These are phyloP conservation scores for Potorous gilbertii DNA, from an alignment of 2,797 vertebrate genomes.

Conservation along the genomic window DNA sequence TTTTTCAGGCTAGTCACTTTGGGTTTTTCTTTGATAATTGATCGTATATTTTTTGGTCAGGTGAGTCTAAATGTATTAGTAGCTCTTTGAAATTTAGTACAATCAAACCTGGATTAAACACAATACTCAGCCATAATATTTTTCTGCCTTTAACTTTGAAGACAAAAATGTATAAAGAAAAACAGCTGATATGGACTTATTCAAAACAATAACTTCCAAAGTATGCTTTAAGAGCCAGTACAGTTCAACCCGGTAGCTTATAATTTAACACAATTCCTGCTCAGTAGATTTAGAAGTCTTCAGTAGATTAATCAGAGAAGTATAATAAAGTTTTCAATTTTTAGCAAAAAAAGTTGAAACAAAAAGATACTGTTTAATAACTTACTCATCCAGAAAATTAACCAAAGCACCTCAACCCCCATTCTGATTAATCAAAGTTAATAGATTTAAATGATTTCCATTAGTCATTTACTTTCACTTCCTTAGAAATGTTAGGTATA, in stretches of 20 bases:
- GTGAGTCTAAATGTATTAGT: slow-evolving; percentile 84
- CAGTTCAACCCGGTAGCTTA: neutral
- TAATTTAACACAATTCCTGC: slow-evolving; percentile 22
- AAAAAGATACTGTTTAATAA: neutral
- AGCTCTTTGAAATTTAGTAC: slow-evolving; percentile 42
- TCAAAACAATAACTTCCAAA: neutral
- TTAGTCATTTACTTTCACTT: slow-evolving; percentile 10
- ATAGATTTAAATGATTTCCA: neutral
- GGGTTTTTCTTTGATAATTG: slow-evolving; percentile 89
- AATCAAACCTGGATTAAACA: slow-evolving; percentile 31
- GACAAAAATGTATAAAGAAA: neutral
- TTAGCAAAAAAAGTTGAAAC: neutral
- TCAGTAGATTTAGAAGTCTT: neutral
- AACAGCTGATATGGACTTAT: neutral
- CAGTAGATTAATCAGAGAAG: neutral
- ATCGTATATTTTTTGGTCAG: slow-evolving; percentile 94
- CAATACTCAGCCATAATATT: neutral
- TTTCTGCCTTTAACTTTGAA: neutral
- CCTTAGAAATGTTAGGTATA: neutral
- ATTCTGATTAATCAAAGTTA: neutral
- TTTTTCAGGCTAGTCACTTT: slow-evolving; percentile 88
- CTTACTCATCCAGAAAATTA: slow-evolving; percentile 30
- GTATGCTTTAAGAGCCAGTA: neutral
- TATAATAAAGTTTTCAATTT: neutral
- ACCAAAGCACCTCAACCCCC: neutral